Evolutionary conservation across 1,140 invertebrate species (phyloP).

Genomic region (Acyrthosiphon pisum): DNA sequence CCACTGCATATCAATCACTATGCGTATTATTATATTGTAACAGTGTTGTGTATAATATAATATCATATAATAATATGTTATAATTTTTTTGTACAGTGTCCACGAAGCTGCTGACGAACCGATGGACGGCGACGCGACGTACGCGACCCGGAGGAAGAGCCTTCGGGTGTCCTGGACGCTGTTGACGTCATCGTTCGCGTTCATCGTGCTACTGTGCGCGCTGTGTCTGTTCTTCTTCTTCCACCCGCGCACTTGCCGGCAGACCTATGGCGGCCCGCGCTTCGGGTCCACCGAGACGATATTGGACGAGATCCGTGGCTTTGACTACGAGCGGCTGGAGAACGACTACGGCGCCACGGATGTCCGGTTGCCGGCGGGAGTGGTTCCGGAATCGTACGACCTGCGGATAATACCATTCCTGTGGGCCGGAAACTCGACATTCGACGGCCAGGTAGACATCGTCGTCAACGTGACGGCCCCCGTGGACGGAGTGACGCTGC

Average conservation of each 20-base stretch:
- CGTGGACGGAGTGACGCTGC: slow-evolving; percentile 78
- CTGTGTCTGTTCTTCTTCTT: slow-evolving; percentile 44
- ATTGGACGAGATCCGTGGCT: not conserved
- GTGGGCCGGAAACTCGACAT: slow-evolving; percentile 76
- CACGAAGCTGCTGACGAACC: slow-evolving; percentile 19
- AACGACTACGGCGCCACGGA: slow-evolving; percentile 60
- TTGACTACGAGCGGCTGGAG: slow-evolving; percentile 34
- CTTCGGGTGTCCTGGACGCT: not conserved
- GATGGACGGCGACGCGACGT: slow-evolving; percentile 17
- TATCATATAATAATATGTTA: not conserved
- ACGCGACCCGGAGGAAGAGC: not conserved
- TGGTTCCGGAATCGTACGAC: slow-evolving; percentile 74
- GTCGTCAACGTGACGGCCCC: slow-evolving; percentile 71
- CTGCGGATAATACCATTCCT: slow-evolving; percentile 76
- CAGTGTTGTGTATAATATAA: not conserved
- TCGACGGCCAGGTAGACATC: slow-evolving; percentile 76
- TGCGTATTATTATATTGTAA: not conserved
- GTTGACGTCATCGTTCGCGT: slow-evolving; percentile 36
- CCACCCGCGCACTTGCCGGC: not conserved
- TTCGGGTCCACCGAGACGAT: slow-evolving; percentile 35
- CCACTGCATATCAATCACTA: not conserved
- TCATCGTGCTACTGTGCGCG: slow-evolving; percentile 32
- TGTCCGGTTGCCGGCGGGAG: slow-evolving; percentile 72
- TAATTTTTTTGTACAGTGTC: slow-evolving; percentile 11
- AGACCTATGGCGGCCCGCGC: too few relatives aligned